These are phyloP conservation scores for Lysandra bellargus DNA, from an alignment of 2,888 invertebrate genomes.

Conservation along the genomic window DNA sequence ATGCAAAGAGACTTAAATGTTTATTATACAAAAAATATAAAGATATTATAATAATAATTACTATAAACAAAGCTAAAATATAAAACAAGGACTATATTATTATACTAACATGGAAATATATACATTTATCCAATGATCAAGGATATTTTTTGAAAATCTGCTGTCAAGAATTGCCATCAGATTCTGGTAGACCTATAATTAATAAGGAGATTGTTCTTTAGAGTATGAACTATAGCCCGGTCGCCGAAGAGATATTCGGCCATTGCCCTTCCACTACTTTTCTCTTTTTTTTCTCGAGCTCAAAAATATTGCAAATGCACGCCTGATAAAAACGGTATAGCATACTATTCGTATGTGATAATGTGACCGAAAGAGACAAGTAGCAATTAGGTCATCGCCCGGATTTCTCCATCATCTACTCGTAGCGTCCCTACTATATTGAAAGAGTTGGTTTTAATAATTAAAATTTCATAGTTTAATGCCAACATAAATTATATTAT, in stretches of 20 bases:
- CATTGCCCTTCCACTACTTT: neutral
- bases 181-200: too few species aligned
- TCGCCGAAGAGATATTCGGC: neutral
- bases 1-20: too few species aligned
- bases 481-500: neutral
- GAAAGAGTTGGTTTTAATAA: neutral
- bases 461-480: neutral
- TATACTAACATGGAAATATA: too few species aligned
- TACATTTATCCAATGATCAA: too few species aligned
- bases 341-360: neutral
- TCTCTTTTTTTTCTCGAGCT: neutral
- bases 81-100: too few species aligned
- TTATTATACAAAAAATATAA: too few species aligned
- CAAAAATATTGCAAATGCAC: neutral
- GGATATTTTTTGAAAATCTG: too few species aligned
- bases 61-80: too few species aligned
- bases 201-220: neutral
- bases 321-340: neutral
- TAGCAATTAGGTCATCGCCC: neutral
- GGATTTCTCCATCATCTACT: neutral
- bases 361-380: neutral
- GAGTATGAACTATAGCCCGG: neutral
- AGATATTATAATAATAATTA: too few species aligned
- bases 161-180: too few species aligned
- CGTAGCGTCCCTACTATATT: neutral